A percentile compares a stretch with the other conserved stretches of the same genome.
These are phyloP conservation scores for Lepidocolaptes lacrymiger DNA, from an alignment of 2,797 vertebrate species.

Conservation along the genomic window DNA sequence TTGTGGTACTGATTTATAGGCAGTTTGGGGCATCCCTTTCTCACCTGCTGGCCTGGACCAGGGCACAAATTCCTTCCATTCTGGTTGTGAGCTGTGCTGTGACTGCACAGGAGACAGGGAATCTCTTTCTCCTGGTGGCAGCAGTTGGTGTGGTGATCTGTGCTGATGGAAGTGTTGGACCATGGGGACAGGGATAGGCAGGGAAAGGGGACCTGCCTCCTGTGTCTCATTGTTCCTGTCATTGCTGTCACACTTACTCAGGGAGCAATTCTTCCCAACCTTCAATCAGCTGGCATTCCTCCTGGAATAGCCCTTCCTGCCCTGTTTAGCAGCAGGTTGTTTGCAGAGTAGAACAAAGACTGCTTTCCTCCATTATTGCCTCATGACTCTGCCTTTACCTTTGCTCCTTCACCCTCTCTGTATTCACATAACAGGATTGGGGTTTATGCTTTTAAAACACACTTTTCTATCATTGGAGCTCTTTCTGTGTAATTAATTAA, in stretches of 20 bases:
- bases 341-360: not conserved
- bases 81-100: not conserved
- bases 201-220: not conserved
- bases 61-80: not conserved
- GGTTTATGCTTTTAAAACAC: not conserved
- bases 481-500: not conserved
- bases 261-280: not conserved
- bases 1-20: slow-evolving; percentile 1
- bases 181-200: too few species aligned
- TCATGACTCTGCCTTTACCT: not conserved
- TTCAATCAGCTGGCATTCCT: not conserved
- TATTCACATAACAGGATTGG: not conserved
- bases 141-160: not conserved
- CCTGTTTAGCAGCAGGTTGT: not conserved
- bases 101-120: not conserved
- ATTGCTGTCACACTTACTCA: not conserved
- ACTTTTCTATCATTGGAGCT: not conserved
- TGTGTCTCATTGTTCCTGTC: not conserved
- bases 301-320: not conserved
- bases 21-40: not conserved
- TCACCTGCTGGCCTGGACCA: not conserved
- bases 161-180: not conserved
- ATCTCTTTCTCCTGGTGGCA: not conserved
- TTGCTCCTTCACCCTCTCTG: not conserved
- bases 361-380: not conserved